Percentiles rank a stretch among this genome's conserved stretches.
These are phyloP conservation scores for Ailuropoda melanoleuca DNA, from an alignment of 2,113 vertebrate genomes.

Conservation along the genomic window DNA sequence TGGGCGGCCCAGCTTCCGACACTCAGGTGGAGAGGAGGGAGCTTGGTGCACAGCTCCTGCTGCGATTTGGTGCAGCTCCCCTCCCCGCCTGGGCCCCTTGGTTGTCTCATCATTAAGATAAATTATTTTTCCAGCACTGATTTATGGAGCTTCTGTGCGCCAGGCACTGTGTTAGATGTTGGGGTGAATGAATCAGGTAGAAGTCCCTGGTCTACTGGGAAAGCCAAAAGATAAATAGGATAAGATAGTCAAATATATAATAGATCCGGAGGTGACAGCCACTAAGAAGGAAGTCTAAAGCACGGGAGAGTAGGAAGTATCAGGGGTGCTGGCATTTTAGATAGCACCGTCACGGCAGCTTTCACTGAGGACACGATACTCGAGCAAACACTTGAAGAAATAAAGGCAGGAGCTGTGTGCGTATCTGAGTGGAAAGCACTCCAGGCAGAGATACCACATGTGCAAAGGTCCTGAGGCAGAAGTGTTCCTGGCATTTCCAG, in stretches of 20 bases:
- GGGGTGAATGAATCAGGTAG: neutral
- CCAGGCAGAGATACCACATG: neutral
- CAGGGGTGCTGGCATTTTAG: neutral
- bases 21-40: too few relatives aligned
- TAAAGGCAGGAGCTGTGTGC: neutral
- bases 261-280: neutral
- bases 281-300: neutral
- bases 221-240: neutral
- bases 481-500: neutral
- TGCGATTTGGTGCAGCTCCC: constrained; percentile 11
- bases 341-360: too few relatives aligned
- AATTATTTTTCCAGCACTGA: neutral
- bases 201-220: neutral
- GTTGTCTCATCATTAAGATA: neutral
- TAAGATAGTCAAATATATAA: neutral
- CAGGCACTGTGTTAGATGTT: neutral
- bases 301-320: neutral
- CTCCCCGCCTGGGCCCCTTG: neutral
- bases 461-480: neutral
- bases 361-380: neutral
- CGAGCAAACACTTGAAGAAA: neutral
- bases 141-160: neutral
- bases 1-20: neutral
- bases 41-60: neutral
- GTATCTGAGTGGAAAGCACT: neutral